Evolutionary conservation across 2,797 vertebrate species (phyloP).

Genomic region (Brachymystax lenok): DNA sequence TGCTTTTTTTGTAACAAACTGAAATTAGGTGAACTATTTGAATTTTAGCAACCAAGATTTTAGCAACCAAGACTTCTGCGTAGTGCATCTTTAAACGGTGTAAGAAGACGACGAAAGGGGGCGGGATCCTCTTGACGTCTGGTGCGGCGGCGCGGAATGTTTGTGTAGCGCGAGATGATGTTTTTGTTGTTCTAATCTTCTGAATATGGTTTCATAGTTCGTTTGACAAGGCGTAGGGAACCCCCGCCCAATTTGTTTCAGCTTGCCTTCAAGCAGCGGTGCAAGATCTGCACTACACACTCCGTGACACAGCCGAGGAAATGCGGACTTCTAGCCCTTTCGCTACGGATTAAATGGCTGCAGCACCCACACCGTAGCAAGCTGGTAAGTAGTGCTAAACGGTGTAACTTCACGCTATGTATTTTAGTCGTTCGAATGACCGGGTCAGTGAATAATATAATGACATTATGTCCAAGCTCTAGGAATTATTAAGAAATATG

Average conservation of each 20-base stretch:
- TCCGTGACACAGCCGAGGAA: constrained; percentile 65
- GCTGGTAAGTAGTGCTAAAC: constrained; percentile 63
- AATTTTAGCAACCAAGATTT: no score
- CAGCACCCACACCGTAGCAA: constrained; percentile 51
- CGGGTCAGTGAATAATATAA: neutral
- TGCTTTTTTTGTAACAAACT: no score
- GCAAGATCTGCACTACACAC: constrained; percentile 34
- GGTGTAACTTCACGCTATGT: constrained; percentile 18
- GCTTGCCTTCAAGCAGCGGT: neutral
- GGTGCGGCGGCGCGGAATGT: constrained; percentile 61
- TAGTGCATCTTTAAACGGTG: no score
- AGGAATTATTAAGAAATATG: no score
- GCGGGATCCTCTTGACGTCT: constrained; percentile 63
- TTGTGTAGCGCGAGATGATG: constrained; percentile 75
- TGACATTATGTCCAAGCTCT: neutral
- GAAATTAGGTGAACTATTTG: no score
- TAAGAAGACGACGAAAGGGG: constrained; percentile 50
- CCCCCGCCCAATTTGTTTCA: constrained; percentile 32
- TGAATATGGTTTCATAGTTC: constrained; percentile 73
- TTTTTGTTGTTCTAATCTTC: constrained; percentile 76
- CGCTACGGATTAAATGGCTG: constrained; percentile 66
- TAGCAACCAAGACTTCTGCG: no score
- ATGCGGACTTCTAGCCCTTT: constrained; percentile 72
- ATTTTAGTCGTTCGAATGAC: neutral
- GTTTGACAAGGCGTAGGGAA: constrained; percentile 68